Evolutionary conservation across 2,888 invertebrate genomes (phyloP).

Genomic region (Cremastobaeus sp.): DNA sequence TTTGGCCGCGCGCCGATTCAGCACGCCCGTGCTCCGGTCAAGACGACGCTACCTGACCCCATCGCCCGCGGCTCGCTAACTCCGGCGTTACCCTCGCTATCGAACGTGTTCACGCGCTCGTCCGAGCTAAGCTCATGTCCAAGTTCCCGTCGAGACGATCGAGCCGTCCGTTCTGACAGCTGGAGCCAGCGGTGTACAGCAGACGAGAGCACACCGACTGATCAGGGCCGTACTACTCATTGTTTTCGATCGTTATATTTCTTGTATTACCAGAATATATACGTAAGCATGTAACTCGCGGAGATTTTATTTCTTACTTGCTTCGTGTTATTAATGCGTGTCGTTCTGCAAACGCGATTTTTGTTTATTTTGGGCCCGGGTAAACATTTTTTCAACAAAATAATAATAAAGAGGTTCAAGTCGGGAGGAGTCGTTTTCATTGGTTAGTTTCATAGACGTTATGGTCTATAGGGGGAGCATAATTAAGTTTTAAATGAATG

Average conservation of each 20-base stretch:
- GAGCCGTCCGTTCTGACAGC: conserved; percentile 46
- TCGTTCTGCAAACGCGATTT: no score
- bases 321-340: no score
- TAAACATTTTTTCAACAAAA: no score
- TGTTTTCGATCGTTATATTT: conserved; percentile 19
- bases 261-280: no score
- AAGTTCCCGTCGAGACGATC: conserved; percentile 23
- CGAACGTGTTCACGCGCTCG: conserved; percentile 18
- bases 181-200: conserved; percentile 45
- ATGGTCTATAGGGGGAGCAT: no score
- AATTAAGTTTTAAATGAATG: no score
- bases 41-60: conserved; percentile 1
- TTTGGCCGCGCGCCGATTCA: conserved; percentile 45
- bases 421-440: no score
- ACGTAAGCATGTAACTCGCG: no score
- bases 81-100: conserved; percentile 2
- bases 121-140: conserved; percentile 18
- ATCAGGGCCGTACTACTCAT: conserved; percentile 41
- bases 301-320: no score
- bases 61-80: background rate
- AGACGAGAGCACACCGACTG: conserved; percentile 30
- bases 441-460: no score
- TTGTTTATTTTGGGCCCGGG: no score
- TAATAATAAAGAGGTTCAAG: no score
- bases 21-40: conserved; percentile 6